Conservation (phyloP, 2,888 invertebrate species). For the Gastrophysa polygoni region DNA sequence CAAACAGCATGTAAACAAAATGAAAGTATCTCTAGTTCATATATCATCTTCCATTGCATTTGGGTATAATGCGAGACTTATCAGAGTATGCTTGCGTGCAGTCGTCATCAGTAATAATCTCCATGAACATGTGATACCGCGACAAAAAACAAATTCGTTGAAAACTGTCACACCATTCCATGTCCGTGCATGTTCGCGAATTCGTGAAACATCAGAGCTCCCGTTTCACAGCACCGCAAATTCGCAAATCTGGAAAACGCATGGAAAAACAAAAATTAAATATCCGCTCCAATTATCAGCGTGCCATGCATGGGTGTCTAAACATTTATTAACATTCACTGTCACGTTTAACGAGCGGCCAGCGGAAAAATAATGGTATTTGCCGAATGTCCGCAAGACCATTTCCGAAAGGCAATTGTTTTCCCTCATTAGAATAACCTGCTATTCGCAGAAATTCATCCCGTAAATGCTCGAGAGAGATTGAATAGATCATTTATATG, state of each 20-base stretch:
- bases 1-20: no score
- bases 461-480: not conserved
- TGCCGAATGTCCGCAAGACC: not conserved
- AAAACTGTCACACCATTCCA: not conserved
- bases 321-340: conserved; percentile 18
- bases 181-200: not conserved
- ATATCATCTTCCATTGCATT: no score
- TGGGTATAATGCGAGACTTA: not conserved
- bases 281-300: conserved; percentile 7
- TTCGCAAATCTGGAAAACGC: conserved; percentile 1
- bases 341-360: conserved; percentile 12
- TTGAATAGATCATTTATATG: not conserved
- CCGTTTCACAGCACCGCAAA: not conserved
- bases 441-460: not conserved
- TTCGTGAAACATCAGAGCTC: not conserved
- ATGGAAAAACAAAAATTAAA: conserved; percentile 15
- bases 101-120: not conserved
- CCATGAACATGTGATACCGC: not conserved
- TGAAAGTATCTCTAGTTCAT: no score
- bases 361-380: conserved; percentile 7
- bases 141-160: not conserved
- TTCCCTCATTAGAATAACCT: not conserved
- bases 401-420: not conserved
- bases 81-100: not conserved
- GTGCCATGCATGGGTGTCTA: conserved; percentile 8